phyloP scores from a whole-genome alignment of 2,113 vertebrate species.

The Myrmophylax atrothorax region DNA sequence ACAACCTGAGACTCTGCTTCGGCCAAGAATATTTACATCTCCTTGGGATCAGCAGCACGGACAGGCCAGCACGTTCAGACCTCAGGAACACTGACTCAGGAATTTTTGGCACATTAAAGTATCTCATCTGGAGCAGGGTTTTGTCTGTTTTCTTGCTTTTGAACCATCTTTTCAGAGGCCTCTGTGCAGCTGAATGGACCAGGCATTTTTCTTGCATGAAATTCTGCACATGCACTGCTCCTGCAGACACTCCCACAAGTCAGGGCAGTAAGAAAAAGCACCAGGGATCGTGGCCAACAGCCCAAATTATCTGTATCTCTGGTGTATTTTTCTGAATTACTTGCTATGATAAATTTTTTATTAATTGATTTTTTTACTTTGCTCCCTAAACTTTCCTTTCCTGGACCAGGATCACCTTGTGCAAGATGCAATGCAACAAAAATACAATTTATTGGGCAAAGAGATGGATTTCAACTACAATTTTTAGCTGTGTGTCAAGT shows the following conservation, averaged over 20 bases:
- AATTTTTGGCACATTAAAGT: not conserved
- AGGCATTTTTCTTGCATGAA: not conserved
- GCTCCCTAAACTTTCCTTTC: not conserved
- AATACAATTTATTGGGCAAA: not conserved
- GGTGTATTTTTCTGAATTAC: not conserved
- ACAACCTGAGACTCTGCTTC: not conserved
- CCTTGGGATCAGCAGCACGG: not conserved
- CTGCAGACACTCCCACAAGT: not conserved
- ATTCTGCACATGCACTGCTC: not conserved
- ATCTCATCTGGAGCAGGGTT: not conserved
- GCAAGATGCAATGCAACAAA: not conserved
- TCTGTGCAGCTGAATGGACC: not conserved
- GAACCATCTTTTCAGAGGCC: not conserved
- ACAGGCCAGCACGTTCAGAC: not conserved
- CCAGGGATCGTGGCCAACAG: not conserved
- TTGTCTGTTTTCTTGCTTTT: not conserved
- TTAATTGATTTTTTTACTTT: not conserved
- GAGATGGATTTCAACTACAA: not conserved
- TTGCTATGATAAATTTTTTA: not conserved
- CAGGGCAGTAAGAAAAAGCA: not conserved
- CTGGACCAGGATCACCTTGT: accelerated
- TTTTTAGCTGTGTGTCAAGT: not conserved
- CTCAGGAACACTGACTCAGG: not conserved
- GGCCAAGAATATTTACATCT: not conserved
- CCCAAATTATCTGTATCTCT: not conserved